A percentile compares a stretch with the other conserved stretches of the same genome.
Conservation (phyloP, 2,888 invertebrate genomes). For the Epinotia brunnichana region DNA sequence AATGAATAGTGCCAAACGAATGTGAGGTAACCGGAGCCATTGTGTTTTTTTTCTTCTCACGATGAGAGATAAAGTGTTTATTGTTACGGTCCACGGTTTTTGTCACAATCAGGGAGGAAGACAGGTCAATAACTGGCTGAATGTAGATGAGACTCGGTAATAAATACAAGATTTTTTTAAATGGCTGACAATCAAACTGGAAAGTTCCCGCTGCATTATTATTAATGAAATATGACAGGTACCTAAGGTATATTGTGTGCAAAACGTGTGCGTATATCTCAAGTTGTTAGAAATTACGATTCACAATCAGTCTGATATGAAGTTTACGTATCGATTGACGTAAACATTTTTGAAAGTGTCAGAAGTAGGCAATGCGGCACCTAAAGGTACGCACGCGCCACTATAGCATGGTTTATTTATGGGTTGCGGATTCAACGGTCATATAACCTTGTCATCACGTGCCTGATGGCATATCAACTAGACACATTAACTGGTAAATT, state of each 20-base stretch:
- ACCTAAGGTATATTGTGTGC: conserved; percentile 12
- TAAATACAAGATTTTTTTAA: neutral
- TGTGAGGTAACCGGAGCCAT: conserved; percentile 48
- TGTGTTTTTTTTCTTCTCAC: conserved; percentile 49
- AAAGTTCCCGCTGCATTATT: conserved; percentile 3
- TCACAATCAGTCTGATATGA: conserved; percentile 1
- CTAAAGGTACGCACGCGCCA: too few relatives aligned
- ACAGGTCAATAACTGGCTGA: conserved; percentile 40
- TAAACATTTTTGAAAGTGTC: too few relatives aligned
- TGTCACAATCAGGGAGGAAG: conserved; percentile 37
- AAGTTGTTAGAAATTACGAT: neutral
- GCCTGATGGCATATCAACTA: neutral
- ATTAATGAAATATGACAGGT: conserved; percentile 16
- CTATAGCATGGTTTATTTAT: too few relatives aligned
- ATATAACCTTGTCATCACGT: too few relatives aligned
- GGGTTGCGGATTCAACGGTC: too few relatives aligned
- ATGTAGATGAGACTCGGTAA: conserved; percentile 11
- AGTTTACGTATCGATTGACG: neutral
- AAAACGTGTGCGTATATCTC: neutral
- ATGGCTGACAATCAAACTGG: neutral
- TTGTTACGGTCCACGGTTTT: conserved; percentile 43
- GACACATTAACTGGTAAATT: neutral
- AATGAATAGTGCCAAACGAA: conserved; percentile 43
- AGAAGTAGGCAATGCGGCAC: too few relatives aligned
- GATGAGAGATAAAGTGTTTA: conserved; percentile 48